Conservation (phyloP, 2,113 vertebrate species). For the Andinoacara biseriatus region DNA sequence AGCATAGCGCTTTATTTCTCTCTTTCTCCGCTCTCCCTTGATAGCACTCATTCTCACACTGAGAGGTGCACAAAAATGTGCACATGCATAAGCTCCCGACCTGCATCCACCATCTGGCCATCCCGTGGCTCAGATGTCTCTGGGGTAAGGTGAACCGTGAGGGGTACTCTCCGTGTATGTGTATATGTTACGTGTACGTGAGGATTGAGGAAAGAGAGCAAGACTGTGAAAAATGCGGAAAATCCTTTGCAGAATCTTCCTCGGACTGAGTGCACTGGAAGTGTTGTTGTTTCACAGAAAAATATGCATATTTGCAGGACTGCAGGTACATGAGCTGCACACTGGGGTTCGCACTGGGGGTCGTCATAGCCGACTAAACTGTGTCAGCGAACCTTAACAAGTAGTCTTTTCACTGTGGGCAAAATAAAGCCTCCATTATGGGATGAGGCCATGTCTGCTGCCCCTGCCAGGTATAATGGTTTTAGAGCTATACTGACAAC, state of each 20-base stretch:
- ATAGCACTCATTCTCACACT: slow-evolving; percentile 35
- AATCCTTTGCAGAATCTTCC: slow-evolving; percentile 1
- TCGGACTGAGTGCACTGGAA: not conserved
- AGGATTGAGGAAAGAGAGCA: slow-evolving; percentile 19
- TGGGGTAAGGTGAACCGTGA: slow-evolving; percentile 71
- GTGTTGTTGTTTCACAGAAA: not conserved
- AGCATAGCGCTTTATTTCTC: not conserved
- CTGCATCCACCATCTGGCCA: slow-evolving; percentile 78
- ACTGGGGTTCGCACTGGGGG: slow-evolving; percentile 25
- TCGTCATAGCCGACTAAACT: slow-evolving; percentile 44
- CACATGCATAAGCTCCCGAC: slow-evolving; percentile 63
- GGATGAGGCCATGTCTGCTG: slow-evolving; percentile 55
- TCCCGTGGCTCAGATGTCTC: slow-evolving; percentile 73
- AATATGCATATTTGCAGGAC: slow-evolving; percentile 42
- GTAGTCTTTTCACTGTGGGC: slow-evolving; percentile 55
- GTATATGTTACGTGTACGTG: not conserved
- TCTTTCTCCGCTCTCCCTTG: not conserved
- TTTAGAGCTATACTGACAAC: slow-evolving; percentile 44
- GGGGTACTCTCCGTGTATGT: slow-evolving; percentile 32
- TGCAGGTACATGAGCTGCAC: slow-evolving; percentile 38
- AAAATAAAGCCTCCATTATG: slow-evolving; percentile 68
- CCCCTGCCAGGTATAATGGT: slow-evolving; percentile 57
- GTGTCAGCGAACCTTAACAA: slow-evolving; percentile 54
- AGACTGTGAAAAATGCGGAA: not conserved
- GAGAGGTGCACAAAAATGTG: slow-evolving; percentile 51